Evolutionary conservation across 2,888 invertebrate genomes (phyloP).

Genomic region (Shargacucullia verbasci): DNA sequence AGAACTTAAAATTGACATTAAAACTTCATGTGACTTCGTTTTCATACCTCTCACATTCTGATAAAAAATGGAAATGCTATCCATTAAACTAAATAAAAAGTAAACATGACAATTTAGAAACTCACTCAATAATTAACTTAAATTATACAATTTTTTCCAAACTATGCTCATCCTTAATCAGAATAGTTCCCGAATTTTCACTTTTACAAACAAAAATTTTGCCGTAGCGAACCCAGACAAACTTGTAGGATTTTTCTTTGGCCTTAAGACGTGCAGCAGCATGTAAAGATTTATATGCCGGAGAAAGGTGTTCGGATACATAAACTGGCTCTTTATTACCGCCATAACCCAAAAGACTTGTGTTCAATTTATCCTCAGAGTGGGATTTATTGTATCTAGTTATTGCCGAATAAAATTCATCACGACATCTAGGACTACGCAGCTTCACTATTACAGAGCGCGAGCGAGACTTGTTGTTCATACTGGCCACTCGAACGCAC

Average conservation of each 20-base stretch:
- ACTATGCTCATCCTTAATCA: not conserved
- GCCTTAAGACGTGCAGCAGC: slow-evolving; percentile 15
- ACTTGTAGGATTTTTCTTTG: slow-evolving; percentile 9
- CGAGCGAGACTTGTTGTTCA: slow-evolving; percentile 6
- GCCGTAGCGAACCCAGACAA: slow-evolving; percentile 5
- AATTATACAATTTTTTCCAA: slow-evolving; percentile 5
- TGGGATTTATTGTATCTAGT: slow-evolving; percentile 15
- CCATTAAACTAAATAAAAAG: too few relatives aligned
- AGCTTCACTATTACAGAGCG: slow-evolving; percentile 6
- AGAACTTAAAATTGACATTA: slow-evolving; percentile 6
- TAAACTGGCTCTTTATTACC: slow-evolving; percentile 5
- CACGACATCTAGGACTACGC: slow-evolving; percentile 15
- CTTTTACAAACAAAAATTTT: slow-evolving; percentile 1
- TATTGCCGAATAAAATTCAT: slow-evolving; percentile 8
- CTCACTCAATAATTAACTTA: too few relatives aligned
- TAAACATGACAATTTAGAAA: too few relatives aligned
- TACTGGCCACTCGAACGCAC: slow-evolving; percentile 2
- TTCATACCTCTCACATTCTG: slow-evolving; percentile 14
- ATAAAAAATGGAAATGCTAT: slow-evolving; percentile 11
- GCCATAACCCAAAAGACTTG: slow-evolving; percentile 6
- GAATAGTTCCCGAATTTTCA: slow-evolving; percentile 3
- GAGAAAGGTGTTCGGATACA: too few relatives aligned
- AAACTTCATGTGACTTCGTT: slow-evolving; percentile 6
- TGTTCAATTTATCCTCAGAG: slow-evolving; percentile 3
- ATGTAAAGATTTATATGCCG: slow-evolving; percentile 19